These are phyloP conservation scores for Emydocephalus ijimae DNA, from an alignment of 2,113 vertebrate genomes.

Conservation along the genomic window DNA sequence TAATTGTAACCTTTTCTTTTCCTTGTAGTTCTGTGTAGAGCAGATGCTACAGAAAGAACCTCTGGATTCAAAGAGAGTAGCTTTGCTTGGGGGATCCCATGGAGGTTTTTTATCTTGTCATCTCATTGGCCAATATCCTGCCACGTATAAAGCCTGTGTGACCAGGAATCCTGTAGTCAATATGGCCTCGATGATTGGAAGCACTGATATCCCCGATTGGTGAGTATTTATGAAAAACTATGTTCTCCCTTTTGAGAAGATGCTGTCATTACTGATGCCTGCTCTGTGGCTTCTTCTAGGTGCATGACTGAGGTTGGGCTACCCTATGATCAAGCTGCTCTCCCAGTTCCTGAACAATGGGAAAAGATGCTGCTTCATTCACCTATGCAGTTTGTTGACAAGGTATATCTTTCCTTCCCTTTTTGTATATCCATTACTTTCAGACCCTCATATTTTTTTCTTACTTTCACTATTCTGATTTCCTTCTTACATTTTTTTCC, in stretches of 20 bases:
- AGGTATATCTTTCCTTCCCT: slow-evolving; percentile 59
- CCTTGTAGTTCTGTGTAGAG: slow-evolving; percentile 81
- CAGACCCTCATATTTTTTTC: neutral
- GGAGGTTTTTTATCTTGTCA: slow-evolving; percentile 94
- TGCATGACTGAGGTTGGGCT: slow-evolving; percentile 83
- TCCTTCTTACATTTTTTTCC: neutral
- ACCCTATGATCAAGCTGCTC: slow-evolving; percentile 66
- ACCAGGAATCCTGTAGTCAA: slow-evolving; percentile 89
- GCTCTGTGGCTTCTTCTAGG: slow-evolving; percentile 65
- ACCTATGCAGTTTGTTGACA: slow-evolving; percentile 77
- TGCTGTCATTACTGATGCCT: neutral
- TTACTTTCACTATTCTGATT: neutral
- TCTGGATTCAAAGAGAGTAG: slow-evolving; percentile 75
- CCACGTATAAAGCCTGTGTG: slow-evolving; percentile 84
- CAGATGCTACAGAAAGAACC: slow-evolving; percentile 72
- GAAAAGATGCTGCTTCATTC: slow-evolving; percentile 86
- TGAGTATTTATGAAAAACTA: slow-evolving; percentile 50
- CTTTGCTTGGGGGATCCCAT: slow-evolving; percentile 85
- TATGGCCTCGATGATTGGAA: slow-evolving; percentile 84
- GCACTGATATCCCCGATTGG: slow-evolving; percentile 96
- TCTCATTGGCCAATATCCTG: slow-evolving; percentile 90
- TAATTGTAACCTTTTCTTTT: neutral
- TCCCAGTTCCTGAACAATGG: slow-evolving; percentile 75
- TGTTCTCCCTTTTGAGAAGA: rapidly evolving
- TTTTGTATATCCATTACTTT: neutral